Percentiles rank a stretch among this genome's conserved stretches.
These are phyloP conservation scores for Philereme vetulata DNA, from an alignment of 2,888 invertebrate genomes.

Conservation along the genomic window DNA sequence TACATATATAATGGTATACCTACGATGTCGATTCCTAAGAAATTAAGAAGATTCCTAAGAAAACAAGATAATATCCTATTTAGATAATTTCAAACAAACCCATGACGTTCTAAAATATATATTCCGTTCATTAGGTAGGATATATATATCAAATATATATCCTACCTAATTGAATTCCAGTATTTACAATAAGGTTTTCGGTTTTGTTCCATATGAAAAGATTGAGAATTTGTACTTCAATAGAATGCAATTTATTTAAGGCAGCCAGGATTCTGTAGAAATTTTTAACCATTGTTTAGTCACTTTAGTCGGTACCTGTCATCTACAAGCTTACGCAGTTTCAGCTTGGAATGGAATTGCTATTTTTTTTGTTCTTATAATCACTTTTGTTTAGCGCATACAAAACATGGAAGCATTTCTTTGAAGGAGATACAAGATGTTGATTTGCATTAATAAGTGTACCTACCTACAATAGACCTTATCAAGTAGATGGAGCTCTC, in stretches of 20 bases:
- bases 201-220: slow-evolving; percentile 25
- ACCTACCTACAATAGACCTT: no score
- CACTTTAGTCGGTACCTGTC: slow-evolving; percentile 32
- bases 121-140: no score
- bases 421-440: no score
- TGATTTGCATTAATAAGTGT: no score
- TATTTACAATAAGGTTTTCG: slow-evolving; percentile 25
- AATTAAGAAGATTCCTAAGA: no score
- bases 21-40: no score
- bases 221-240: slow-evolving; percentile 21
- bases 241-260: slow-evolving; percentile 24
- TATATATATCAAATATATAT: no score
- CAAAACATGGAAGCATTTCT: no score
- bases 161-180: slow-evolving; percentile 25
- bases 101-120: slow-evolving; percentile 12
- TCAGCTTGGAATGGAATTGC: slow-evolving; percentile 13
- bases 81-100: background rate
- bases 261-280: slow-evolving; percentile 19
- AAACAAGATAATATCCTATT: background rate
- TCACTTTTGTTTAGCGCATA: slow-evolving; percentile 24
- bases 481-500: no score
- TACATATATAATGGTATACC: no score
- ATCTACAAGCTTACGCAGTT: slow-evolving; percentile 15
- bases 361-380: slow-evolving; percentile 29
- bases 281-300: slow-evolving; percentile 30